Evolutionary conservation across 2,888 invertebrate genomes (phyloP), one percentile per base, ranked within the genome.

Genomic region (Xylocampa areola): DNA sequence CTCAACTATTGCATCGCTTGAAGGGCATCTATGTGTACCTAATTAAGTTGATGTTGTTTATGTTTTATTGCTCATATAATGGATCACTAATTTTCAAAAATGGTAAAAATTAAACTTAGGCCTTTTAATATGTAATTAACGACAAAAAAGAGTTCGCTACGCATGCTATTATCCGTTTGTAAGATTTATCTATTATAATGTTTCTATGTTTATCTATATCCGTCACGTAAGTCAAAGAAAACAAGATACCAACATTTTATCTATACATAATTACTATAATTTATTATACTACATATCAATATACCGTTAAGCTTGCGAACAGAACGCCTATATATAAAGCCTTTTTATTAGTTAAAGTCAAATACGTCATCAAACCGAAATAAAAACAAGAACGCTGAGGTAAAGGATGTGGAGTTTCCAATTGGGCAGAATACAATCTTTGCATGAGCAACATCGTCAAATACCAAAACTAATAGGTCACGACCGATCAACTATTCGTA

Each of bases 391-490:
- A 36, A 43, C 8, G 8, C 16, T 25, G 32, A 32, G 3, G 13
- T 16, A 36, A 41, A 35, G 11, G 35, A 35, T 23, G 39, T 13
- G 29, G 11, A 35, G 0, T 14, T 48, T 6, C 39, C 19, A 49
- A 52, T 45, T 49, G 33, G 27, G 27, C 36, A 30, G 21, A 44
- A 44, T 40, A 32, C 63, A 44, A 48, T 35, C 10, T 36, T 54
- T 58, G 37, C 43, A 54, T 53, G 50, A 61, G 6, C 49, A 62
- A 57, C 35, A 43, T 44, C 40, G n/a, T 51, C 35, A 52, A 65
- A 71, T 68, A 66, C 61, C 71, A 64, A 57, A 62, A 65, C 65
- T 44, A 62, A 71, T 57, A 63, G 44, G 64, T 63, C 64, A 68
- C 40, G 50, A 47, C 52, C 43, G 41, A 39, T 36, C 73, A 51